Base-by-base conservation (phyloP, 2,113 vertebrate genomes). In the Tylochromis polylepis region DNA sequence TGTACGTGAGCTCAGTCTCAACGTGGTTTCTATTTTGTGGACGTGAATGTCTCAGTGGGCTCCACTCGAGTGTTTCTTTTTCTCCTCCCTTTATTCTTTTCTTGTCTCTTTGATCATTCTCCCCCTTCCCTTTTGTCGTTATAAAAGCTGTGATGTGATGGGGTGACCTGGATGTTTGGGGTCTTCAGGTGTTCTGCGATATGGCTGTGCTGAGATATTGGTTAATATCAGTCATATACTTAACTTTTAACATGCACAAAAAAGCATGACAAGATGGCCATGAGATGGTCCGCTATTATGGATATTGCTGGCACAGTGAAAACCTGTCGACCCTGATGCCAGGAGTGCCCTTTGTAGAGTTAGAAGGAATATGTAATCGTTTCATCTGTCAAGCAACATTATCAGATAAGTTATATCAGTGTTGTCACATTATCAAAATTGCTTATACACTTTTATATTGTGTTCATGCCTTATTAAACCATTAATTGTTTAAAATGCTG, bases 11-110 rank as follows among this genome's bases (percentile, higher is more conserved):
- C 91, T 90, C 90, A 85, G 88, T 95, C 87, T 92, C 89, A 67
- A 77, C 90, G 87, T 95, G 92, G 87, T 92, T 81, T 70, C 67
- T 58, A 77, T 81, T 88, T 67, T 94, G 93, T 95, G 93, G 85
- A 91, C 84, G 93, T 94, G 93, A 92, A 91, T 91, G 94, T 94
- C 92, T 95, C 86, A 82, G 91, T 95, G 93, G 89, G 91, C 94
- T 93, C 93, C 93, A 94, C 95, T 89, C 62, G 58, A 89, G 84
- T 89, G 79, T 91, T 85, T 49, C 57, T 70, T 22, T 62, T 3
- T 43, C 60, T 67, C 20, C 43, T 67, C 87, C 75, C 70, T 78
- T 38, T 36, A 65, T 51, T 46, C 79, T 65, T 81, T 57, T 84
- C 56, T 80, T 79, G 41, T 89, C 80, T 91, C 80, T 86, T 85